Base-by-base conservation (phyloP, 2,888 invertebrate species). In the Troilus luridus region DNA sequence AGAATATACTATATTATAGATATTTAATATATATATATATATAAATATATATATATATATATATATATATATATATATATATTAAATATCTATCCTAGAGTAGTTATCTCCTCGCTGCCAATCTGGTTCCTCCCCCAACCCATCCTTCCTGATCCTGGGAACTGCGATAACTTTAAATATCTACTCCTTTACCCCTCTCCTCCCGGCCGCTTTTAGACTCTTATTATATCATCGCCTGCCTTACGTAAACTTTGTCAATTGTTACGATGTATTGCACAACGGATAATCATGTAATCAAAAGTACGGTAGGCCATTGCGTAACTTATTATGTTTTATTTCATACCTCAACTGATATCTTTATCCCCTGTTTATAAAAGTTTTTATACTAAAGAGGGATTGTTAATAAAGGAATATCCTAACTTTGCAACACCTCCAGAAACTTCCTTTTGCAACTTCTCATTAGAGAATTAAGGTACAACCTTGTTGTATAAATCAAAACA, bases 181-280 rank as follows among this genome's bases (percentile, higher is more conserved):
- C 72, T 77, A 17, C 41, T 41, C 17, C 41, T 5, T 41, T 41
- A 41, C 5, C 12, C 10, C 27, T 10, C 72, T 21, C 21, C 21
- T 17, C 6, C 21, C n/a, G 0, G 27, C 8, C 14, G 27, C 72
- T 77, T 77, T 77, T 41, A 41, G 72, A 77, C 72, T 24, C 27
- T 77, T 77, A 77, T 77, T 77, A 77, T 41, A 77, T 77, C 27
- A 77, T 41, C 27, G 12, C 8, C 41, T 6, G 8, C 10, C 72
- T 77, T 77, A 77, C 72, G 72, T 77, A 77, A 77, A 19, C 72
- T 0, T 77, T 77, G 72, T 77, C 72, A 77, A 77, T 77, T 77
- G 72, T 77, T 77, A 77, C 72, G 19, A 77, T 77, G 72, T 77
- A 77, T 77, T 77, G 72, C 72, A 77, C 72, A 77, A 77, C 72